phyloP scores from a whole-genome alignment of 1,140 invertebrate species.

The Mya arenaria region DNA sequence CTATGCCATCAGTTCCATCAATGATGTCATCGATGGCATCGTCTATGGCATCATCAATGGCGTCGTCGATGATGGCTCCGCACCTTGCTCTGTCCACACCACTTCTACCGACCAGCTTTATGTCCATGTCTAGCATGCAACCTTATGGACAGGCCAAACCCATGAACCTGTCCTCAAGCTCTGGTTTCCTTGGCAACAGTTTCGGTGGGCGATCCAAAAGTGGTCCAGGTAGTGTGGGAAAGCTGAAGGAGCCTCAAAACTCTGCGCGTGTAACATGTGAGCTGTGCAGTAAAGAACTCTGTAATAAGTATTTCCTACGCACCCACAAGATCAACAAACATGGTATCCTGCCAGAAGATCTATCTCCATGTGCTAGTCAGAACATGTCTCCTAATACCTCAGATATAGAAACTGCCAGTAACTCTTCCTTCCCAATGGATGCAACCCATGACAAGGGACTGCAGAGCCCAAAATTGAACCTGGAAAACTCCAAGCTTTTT shows the following conservation, averaged over 20 bases:
- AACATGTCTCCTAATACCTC: constrained; percentile 82
- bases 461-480: constrained; percentile 58
- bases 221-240: constrained; percentile 11
- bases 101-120: constrained; percentile 40
- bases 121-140: constrained; percentile 38
- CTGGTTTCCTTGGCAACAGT: constrained; percentile 20
- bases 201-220: constrained; percentile 49
- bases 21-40: constrained; percentile 2
- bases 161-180: constrained; percentile 39
- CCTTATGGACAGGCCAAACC: constrained; percentile 36
- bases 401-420: constrained; percentile 74
- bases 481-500: constrained; percentile 51
- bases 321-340: constrained; percentile 98
- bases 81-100: constrained; percentile 45
- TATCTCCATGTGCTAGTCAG: constrained; percentile 76
- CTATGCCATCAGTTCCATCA: constrained; percentile 40
- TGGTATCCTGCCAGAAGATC: constrained; percentile 86
- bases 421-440: constrained; percentile 73
- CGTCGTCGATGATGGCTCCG: constrained; percentile 30
- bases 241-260: constrained; percentile 83
- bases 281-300: constrained; percentile 98
- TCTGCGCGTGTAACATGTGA: constrained; percentile 94
- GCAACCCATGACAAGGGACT: constrained; percentile 62
- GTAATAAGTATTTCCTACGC: constrained; percentile 96
- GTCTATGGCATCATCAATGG: background rate